Percentiles rank a stretch among this genome's conserved stretches.
These are phyloP conservation scores for Chaetops frenatus DNA, from an alignment of 2,113 vertebrate species.

Conservation along the genomic window DNA sequence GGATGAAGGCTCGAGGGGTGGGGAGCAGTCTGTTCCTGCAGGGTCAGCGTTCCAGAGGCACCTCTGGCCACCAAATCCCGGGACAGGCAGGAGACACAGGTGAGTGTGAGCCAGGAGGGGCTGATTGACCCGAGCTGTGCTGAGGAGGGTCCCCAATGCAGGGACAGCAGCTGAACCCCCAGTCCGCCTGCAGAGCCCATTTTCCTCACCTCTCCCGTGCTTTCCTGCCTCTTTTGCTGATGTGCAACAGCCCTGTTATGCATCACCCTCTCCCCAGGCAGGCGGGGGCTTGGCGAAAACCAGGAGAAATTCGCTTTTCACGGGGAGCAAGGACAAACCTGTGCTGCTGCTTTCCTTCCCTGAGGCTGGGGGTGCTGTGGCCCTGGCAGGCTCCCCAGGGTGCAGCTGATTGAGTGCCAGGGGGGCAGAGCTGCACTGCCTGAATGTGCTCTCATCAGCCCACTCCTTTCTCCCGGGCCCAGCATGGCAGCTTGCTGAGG, in stretches of 20 bases:
- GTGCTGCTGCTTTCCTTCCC: rapidly evolving
- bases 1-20: background rate
- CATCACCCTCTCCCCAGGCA: background rate
- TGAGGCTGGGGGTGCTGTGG: background rate
- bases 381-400: background rate
- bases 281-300: rapidly evolving
- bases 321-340: rapidly evolving
- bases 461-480: background rate
- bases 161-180: background rate
- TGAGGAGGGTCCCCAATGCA: background rate
- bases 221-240: background rate
- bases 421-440: background rate
- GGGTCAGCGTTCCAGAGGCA: background rate
- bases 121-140: rapidly evolving
- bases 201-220: background rate
- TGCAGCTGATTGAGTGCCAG: background rate
- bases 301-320: rapidly evolving
- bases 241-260: rapidly evolving
- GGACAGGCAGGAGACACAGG: rapidly evolving
- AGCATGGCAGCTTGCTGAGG: background rate
- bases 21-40: background rate
- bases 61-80: rapidly evolving
- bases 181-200: background rate
- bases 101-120: background rate
- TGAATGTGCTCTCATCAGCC: background rate